phyloP scores from a whole-genome alignment of 2,888 invertebrate genomes.

The Nephrocerus scutellatus region DNA sequence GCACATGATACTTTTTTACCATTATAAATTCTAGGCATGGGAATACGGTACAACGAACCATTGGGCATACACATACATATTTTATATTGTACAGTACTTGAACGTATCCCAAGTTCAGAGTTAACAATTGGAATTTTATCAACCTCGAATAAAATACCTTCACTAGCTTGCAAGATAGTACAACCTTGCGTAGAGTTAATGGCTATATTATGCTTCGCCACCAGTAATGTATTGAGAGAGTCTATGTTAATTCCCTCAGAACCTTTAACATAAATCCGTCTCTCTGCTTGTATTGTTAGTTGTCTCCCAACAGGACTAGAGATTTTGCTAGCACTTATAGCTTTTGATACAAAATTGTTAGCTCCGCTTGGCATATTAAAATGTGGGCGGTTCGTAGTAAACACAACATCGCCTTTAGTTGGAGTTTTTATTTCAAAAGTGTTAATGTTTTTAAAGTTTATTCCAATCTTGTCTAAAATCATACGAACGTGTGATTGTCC shows the following conservation, averaged over 20 bases:
- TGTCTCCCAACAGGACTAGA: conserved; percentile 65
- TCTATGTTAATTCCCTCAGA: conserved; percentile 73
- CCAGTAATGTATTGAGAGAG: conserved; percentile 63
- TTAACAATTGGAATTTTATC: conserved; percentile 63
- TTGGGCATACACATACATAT: conserved; percentile 87
- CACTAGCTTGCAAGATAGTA: conserved; percentile 60
- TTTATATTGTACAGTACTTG: conserved; percentile 63
- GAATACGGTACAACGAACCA: conserved; percentile 73
- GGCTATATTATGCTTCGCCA: conserved; percentile 71
- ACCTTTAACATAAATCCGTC: conserved; percentile 61
- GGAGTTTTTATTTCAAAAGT: conserved; percentile 65
- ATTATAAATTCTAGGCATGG: conserved; percentile 53
- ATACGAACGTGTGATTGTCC: conserved; percentile 48
- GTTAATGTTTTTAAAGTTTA: conserved; percentile 61
- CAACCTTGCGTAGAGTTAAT: conserved; percentile 74
- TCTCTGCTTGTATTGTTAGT: conserved; percentile 62
- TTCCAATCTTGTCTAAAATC: conserved; percentile 59
- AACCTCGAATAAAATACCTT: conserved; percentile 65
- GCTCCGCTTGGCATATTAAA: conserved; percentile 65
- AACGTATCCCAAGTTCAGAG: conserved; percentile 47
- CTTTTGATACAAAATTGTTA: conserved; percentile 57
- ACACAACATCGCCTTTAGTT: conserved; percentile 57
- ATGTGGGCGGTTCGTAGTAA: conserved; percentile 67
- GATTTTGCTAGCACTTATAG: conserved; percentile 64
- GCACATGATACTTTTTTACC: conserved; percentile 43